These are phyloP conservation scores for Drosophila trapezifrons DNA, from an alignment of 1,140 invertebrate genomes.

Conservation along the genomic window DNA sequence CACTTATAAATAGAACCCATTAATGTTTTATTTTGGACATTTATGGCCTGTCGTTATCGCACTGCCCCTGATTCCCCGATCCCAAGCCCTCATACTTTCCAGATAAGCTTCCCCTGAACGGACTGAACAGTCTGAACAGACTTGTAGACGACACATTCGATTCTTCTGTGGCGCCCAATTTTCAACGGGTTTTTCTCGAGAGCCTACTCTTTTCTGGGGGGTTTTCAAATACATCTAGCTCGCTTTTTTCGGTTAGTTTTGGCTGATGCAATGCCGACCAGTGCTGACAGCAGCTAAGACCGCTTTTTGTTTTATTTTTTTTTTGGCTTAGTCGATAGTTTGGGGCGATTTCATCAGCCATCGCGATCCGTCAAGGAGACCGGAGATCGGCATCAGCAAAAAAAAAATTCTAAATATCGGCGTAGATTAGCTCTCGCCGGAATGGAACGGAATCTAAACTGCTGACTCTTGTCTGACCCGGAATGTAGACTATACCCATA, in stretches of 20 bases:
- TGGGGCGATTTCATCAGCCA: slow-evolving; percentile 46
- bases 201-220: slow-evolving; percentile 3
- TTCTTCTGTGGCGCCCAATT: slow-evolving; percentile 10
- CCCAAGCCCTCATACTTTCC: background rate
- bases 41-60: slow-evolving; percentile 40
- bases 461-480: slow-evolving; percentile 43
- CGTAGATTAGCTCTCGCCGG: slow-evolving; percentile 13
- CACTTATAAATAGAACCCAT: slow-evolving; percentile 43
- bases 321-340: slow-evolving; percentile 27
- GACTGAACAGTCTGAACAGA: no score
- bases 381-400: slow-evolving; percentile 7
- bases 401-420: background rate
- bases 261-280: slow-evolving; percentile 63
- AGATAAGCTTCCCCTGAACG: slow-evolving; percentile 19
- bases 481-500: slow-evolving; percentile 14
- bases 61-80: background rate
- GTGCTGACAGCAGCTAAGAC: slow-evolving; percentile 22
- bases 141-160: slow-evolving; percentile 27
- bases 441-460: slow-evolving; percentile 25
- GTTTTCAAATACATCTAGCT: slow-evolving; percentile 16
- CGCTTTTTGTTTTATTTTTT: slow-evolving; percentile 11
- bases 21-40: slow-evolving; percentile 45
- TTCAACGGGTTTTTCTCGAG: slow-evolving; percentile 55
- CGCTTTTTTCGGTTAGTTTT: slow-evolving; percentile 5
- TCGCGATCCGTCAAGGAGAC: slow-evolving; percentile 11